phyloP scores from a whole-genome alignment of 2,113 vertebrate genomes.

The Oncorhynchus mykiss region DNA sequence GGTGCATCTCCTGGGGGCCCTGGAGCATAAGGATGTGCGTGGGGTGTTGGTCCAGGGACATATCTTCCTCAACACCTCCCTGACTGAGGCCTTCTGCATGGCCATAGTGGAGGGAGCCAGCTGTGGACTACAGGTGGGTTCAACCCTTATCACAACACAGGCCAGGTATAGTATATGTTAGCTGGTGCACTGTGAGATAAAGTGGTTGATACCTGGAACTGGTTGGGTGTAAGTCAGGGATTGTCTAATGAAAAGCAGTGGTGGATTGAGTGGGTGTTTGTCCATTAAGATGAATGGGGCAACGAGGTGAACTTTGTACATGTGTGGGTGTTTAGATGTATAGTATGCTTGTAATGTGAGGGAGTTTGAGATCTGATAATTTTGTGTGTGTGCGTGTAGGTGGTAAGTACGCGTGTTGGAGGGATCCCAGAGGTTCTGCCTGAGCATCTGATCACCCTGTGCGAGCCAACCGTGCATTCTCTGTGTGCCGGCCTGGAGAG shows the following conservation, averaged over 20 bases:
- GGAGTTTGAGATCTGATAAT: too few species aligned
- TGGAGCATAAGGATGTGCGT: constrained; percentile 95
- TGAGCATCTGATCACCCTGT: constrained; percentile 89
- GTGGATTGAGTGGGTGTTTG: too few species aligned
- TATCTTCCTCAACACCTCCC: constrained; percentile 96
- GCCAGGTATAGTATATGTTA: too few species aligned
- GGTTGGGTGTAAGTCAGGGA: too few species aligned
- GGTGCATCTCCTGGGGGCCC: constrained; percentile 88
- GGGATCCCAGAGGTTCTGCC: constrained; percentile 97
- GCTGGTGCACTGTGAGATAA: too few species aligned
- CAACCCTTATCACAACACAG: too few species aligned
- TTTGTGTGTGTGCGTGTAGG: constrained; percentile 63
- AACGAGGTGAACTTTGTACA: too few species aligned
- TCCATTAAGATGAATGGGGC: too few species aligned
- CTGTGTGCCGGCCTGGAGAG: constrained; percentile 87
- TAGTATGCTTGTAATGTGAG: too few species aligned
- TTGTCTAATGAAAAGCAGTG: too few species aligned
- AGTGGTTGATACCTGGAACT: too few species aligned
- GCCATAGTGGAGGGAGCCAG: constrained; percentile 97
- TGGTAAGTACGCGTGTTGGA: constrained; percentile 96
- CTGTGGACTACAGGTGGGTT: constrained; percentile 82
- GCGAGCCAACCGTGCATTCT: constrained; percentile 90
- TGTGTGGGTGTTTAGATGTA: too few species aligned
- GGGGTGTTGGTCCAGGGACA: constrained; percentile 93
- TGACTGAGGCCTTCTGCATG: constrained; percentile 99